A percentile compares a stretch with the other conserved stretches of the same genome.
These are phyloP conservation scores for Nansenia antarctica DNA, from an alignment of 2,113 vertebrate species.

Conservation along the genomic window DNA sequence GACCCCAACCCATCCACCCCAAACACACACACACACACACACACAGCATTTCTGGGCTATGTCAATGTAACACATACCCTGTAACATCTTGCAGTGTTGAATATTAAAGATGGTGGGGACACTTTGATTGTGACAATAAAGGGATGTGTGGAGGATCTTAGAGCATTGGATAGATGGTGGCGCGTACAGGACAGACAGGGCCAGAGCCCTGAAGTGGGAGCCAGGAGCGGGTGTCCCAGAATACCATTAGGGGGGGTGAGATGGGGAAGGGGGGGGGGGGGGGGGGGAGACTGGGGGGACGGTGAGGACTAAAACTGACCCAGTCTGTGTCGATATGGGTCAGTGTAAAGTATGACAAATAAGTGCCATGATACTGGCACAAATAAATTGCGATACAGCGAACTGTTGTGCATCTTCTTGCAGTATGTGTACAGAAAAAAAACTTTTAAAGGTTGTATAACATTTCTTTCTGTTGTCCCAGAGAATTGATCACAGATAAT, in stretches of 20 bases:
- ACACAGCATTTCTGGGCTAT: slow-evolving; percentile 38
- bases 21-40: background rate
- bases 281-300: slow-evolving; percentile 29
- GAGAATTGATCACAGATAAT: background rate
- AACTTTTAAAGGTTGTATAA: background rate
- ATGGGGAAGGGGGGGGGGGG: slow-evolving; percentile 22
- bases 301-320: slow-evolving; percentile 44
- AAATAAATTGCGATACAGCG: no score
- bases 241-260: slow-evolving; percentile 29
- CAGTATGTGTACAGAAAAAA: no score
- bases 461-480: background rate
- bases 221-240: slow-evolving; percentile 67
- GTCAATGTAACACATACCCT: slow-evolving; percentile 69
- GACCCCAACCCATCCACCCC: slow-evolving; percentile 11
- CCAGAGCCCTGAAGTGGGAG: slow-evolving; percentile 74
- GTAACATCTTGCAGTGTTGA: slow-evolving; percentile 78
- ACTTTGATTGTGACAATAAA: slow-evolving; percentile 84
- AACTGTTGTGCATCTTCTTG: no score
- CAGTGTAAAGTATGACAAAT: slow-evolving; percentile 35
- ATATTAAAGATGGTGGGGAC: slow-evolving; percentile 76
- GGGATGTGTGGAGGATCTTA: slow-evolving; percentile 76
- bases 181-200: slow-evolving; percentile 53
- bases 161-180: slow-evolving; percentile 71
- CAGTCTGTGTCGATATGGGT: slow-evolving; percentile 67
- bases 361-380: no score